A percentile compares a stretch with the other conserved stretches of the same genome.
Conservation (phyloP, 2,797 vertebrate species). For the Dendrocincla tyrannina region DNA sequence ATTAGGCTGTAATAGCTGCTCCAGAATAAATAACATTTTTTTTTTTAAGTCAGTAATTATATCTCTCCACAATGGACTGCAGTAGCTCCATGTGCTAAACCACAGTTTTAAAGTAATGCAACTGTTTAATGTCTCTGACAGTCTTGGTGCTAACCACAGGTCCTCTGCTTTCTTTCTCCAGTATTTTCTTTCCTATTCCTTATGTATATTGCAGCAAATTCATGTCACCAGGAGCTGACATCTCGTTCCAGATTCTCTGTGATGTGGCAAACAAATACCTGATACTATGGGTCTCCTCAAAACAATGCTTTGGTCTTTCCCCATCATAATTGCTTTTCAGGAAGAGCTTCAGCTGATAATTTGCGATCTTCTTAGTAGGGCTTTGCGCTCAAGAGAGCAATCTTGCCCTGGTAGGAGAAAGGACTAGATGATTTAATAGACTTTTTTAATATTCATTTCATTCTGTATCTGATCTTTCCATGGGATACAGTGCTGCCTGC, state of each 20-base stretch:
- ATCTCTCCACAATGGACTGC: background rate
- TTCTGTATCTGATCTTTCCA: background rate
- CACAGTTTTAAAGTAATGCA: slow-evolving; percentile 14
- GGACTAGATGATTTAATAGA: slow-evolving; percentile 19
- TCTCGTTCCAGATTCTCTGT: background rate
- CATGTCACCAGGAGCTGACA: background rate
- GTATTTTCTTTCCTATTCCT: background rate
- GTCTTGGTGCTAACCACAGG: fast-evolving
- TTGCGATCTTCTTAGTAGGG: background rate
- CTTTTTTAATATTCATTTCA: background rate
- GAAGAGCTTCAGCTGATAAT: slow-evolving; percentile 1
- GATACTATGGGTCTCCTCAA: background rate
- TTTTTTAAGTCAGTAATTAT: slow-evolving; percentile 10
- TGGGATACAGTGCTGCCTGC: background rate
- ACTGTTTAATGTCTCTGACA: slow-evolving; percentile 23
- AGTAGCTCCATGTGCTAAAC: background rate
- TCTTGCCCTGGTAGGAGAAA: background rate
- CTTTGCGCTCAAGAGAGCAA: background rate
- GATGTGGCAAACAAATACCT: background rate
- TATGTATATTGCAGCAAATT: background rate
- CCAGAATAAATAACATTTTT: slow-evolving; percentile 38
- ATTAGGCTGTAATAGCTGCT: slow-evolving; percentile 40
- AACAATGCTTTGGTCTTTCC: slow-evolving; percentile 8
- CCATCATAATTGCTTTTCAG: background rate
- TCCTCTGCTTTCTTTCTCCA: background rate